Evolutionary conservation across 2,888 invertebrate species (phyloP).

Genomic region (Pharmacophagus antenor): DNA sequence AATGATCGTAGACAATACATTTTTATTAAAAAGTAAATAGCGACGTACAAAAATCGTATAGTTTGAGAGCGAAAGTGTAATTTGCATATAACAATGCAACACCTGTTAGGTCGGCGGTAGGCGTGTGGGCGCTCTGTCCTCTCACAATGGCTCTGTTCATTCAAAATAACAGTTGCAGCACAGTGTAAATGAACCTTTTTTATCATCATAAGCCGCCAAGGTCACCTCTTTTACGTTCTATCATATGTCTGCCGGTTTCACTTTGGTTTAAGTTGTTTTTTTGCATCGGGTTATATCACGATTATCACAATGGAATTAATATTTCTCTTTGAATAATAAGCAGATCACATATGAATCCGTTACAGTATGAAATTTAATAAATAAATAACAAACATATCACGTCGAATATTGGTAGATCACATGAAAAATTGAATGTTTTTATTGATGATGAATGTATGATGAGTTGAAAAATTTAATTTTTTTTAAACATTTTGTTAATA

Average conservation of each 20-base stretch:
- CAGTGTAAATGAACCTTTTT: slow-evolving; percentile 78
- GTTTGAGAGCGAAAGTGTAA: slow-evolving; percentile 75
- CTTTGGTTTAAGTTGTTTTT: slow-evolving; percentile 3
- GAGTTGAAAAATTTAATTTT: no score
- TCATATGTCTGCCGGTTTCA: slow-evolving; percentile 51
- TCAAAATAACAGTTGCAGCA: slow-evolving; percentile 69
- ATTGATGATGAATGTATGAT: no score
- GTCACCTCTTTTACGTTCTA: slow-evolving; percentile 65
- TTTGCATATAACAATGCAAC: slow-evolving; percentile 79
- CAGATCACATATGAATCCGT: no score
- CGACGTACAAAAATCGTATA: slow-evolving; percentile 61
- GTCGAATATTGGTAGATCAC: no score
- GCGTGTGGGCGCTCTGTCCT: slow-evolving; percentile 69
- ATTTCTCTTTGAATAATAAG: no score
- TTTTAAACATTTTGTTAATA: no score
- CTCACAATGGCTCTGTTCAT: slow-evolving; percentile 62
- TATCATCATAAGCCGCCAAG: slow-evolving; percentile 71
- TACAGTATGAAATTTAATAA: no score
- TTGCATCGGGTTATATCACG: not conserved
- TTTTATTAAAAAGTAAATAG: slow-evolving; percentile 34
- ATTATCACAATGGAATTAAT: slow-evolving; percentile 34
- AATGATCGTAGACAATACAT: slow-evolving; percentile 34
- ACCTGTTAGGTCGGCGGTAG: slow-evolving; percentile 64
- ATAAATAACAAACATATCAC: no score
- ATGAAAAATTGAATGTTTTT: no score